These are phyloP conservation scores for Halcyon chelicuti DNA, from an alignment of 2,797 vertebrate genomes.

Conservation along the genomic window DNA sequence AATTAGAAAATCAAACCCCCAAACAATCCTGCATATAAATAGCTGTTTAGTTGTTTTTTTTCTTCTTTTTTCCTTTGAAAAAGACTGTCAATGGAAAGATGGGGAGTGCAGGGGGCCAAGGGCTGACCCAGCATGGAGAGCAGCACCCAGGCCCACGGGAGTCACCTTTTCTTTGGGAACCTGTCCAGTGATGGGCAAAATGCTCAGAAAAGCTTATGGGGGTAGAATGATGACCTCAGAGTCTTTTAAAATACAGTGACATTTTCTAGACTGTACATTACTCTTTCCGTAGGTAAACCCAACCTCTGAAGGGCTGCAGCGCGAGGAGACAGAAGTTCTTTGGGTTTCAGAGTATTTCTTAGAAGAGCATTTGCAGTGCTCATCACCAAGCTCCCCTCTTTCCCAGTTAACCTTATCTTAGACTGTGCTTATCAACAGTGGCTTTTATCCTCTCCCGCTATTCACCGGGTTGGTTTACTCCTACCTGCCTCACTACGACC, in stretches of 20 bases:
- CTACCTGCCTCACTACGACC: neutral
- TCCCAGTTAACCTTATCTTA: neutral
- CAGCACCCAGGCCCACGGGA: neutral
- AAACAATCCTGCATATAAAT: neutral
- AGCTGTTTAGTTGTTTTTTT: neutral
- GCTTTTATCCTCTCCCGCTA: neutral
- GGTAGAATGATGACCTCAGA: neutral
- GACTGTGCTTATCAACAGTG: neutral
- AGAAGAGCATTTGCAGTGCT: neutral
- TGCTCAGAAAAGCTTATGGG: neutral
- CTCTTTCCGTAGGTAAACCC: neutral
- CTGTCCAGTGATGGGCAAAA: rapidly evolving
- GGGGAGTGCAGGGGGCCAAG: neutral
- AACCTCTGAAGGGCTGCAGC: neutral
- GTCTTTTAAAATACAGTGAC: neutral
- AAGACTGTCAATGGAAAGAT: neutral
- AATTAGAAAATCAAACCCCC: neutral
- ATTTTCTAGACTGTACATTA: too few species aligned
- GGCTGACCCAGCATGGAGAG: neutral
- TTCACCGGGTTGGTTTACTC: neutral
- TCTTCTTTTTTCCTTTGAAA: neutral
- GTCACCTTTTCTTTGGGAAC: neutral
- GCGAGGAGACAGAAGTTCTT: neutral
- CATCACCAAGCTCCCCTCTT: neutral
- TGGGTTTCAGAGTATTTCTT: neutral